Percentiles rank a stretch among this genome's conserved stretches.
Evolutionary conservation across 2,113 vertebrate species (phyloP).

Genomic region (Ochotona princeps): DNA sequence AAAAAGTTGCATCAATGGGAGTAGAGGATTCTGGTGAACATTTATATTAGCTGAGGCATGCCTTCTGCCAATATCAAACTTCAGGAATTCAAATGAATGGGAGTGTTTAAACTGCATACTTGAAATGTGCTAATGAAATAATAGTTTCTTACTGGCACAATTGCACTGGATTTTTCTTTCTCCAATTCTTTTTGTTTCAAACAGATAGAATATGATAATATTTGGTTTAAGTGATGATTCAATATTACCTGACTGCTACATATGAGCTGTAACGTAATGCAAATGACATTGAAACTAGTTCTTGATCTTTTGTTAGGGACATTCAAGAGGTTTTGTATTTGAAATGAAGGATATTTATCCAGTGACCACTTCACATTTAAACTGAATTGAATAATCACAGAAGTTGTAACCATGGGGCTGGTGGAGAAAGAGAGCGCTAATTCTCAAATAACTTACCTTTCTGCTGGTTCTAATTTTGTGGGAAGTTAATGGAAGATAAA

Average conservation of each 20-base stretch:
- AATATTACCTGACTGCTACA: neutral
- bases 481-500: neutral
- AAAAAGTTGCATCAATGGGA: constrained; percentile 24
- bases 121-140: neutral
- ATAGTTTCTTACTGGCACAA: neutral
- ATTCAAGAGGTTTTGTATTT: neutral
- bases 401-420: neutral
- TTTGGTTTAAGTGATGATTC: neutral
- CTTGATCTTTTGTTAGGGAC: constrained; percentile 5
- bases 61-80: constrained; percentile 9
- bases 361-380: neutral
- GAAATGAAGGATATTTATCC: constrained; percentile 22
- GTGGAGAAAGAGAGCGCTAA: neutral
- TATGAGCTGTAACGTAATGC: neutral
- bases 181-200: neutral
- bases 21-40: neutral
- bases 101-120: constrained; percentile 27
- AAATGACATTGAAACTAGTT: neutral
- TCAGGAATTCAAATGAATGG: constrained; percentile 10
- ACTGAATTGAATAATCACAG: neutral
- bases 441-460: neutral
- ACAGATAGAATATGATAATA: neutral
- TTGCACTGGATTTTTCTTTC: constrained; percentile 26
- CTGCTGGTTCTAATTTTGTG: neutral
- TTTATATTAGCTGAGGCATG: constrained; percentile 1